Evolutionary conservation across 2,888 invertebrate genomes (phyloP), one percentile per base, ranked within the genome.

Genomic region (Altica lythri): DNA sequence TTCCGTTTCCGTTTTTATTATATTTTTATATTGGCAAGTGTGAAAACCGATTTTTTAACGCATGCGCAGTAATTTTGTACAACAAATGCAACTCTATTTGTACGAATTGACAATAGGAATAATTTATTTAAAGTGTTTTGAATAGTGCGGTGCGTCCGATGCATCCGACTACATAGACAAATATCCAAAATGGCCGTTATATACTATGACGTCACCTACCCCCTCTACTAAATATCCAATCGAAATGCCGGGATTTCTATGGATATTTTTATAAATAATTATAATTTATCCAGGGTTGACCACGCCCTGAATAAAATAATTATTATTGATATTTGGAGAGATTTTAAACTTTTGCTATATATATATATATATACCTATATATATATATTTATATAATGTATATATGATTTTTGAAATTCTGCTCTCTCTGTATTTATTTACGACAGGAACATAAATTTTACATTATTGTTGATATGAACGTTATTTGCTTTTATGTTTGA

Each of bases 131-230:
- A 54, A 56, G 54, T 60, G 59, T 57, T 61, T 49, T 48, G 55
- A 55, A n/a, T n/a, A n/a, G n/a, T n/a, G 52, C 53, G 56, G 54
- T 55, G 52, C 27, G 29, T 59, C 42, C 56, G 49, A 50, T n/a
- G n/a, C n/a, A n/a, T n/a, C n/a, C 53, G 48, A 48, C 48, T 60
- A 54, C 57, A 60, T 62, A 59, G 58, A 55, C 58, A 49, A 62
- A 61, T 58, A 59, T 58, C 55, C 63, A 64, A 64, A 62, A 64
- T 64, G 64, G 64, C 64, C 50, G 58, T 55, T 61, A 61, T 63
- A 52, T 61, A 63, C 57, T 43, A 55, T 60, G 59, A 67, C 65
- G 65, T 65, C 59, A 66, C 59, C 32, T 48, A 27, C 56, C 62
- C 62, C 62, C 60, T 49, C 53, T 57, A 48, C 44, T 12, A 40